A percentile compares a stretch with the other conserved stretches of the same genome.
Evolutionary conservation across 2,797 vertebrate genomes (phyloP).

Genomic region (Graptemys geographica): DNA sequence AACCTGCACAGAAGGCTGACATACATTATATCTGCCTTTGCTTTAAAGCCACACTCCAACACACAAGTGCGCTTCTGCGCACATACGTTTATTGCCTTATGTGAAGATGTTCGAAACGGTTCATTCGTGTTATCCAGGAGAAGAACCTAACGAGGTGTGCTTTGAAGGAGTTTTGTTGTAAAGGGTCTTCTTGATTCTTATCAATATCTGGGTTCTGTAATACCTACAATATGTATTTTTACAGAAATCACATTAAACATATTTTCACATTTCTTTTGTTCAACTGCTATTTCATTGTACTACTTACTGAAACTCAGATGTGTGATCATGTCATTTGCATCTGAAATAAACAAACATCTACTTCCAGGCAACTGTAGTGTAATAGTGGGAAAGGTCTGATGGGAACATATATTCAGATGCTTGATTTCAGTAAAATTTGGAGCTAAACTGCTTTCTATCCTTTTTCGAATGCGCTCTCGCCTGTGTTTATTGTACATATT

Average conservation of each 20-base stretch:
- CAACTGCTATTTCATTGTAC: background rate
- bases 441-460: background rate
- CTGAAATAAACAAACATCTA: background rate
- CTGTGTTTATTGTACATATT: background rate
- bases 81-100: slow-evolving; percentile 88
- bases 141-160: slow-evolving; percentile 82
- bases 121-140: slow-evolving; percentile 84
- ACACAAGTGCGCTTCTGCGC: slow-evolving; percentile 72
- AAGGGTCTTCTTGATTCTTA: slow-evolving; percentile 81
- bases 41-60: slow-evolving; percentile 13
- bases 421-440: background rate
- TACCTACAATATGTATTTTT: slow-evolving; percentile 67
- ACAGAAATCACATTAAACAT: slow-evolving; percentile 1
- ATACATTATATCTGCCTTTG: background rate
- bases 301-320: background rate
- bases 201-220: slow-evolving; percentile 73
- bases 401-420: background rate
- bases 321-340: background rate
- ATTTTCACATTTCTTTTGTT: background rate
- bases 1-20: slow-evolving; percentile 72
- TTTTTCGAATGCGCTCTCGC: background rate
- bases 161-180: slow-evolving; percentile 79
- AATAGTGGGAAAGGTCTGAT: background rate
- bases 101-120: slow-evolving; percentile 80
- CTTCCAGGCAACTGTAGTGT: background rate